These are phyloP conservation scores for Craterocephalus amniculus DNA, from an alignment of 2,797 vertebrate genomes.

Conservation along the genomic window DNA sequence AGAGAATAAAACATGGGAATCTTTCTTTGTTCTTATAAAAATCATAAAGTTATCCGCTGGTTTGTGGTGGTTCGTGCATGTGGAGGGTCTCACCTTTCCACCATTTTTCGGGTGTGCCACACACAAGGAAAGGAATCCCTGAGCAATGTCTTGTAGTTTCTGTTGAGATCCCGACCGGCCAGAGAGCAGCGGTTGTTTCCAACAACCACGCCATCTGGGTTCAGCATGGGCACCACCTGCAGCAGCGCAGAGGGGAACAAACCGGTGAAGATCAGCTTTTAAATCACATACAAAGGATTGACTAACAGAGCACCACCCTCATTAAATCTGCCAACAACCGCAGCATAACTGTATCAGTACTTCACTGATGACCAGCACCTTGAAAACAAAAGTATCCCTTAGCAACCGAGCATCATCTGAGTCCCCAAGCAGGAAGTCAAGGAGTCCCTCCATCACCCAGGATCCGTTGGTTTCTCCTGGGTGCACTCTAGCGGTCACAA, in stretches of 20 bases:
- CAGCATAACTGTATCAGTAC: background rate
- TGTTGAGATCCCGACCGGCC: conserved; percentile 90
- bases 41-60: background rate
- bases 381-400: conserved; percentile 91
- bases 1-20: background rate
- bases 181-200: conserved; percentile 95
- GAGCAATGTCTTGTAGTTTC: conserved; percentile 86
- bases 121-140: conserved; percentile 87
- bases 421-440: conserved; percentile 90
- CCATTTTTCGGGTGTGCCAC: conserved; percentile 91
- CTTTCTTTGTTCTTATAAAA: background rate
- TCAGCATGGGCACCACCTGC: conserved; percentile 93
- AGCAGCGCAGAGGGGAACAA: conserved; percentile 7
- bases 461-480: conserved; percentile 91
- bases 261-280: background rate
- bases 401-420: conserved; percentile 87
- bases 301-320: background rate
- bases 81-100: conserved; percentile 84
- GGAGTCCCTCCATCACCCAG: conserved; percentile 93
- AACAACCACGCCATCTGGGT: conserved; percentile 94
- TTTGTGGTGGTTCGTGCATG: background rate
- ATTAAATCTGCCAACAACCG: background rate
- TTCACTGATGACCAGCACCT: conserved; percentile 67
- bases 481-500: conserved; percentile 90
- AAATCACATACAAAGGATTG: background rate